Evolutionary conservation across 2,113 vertebrate genomes (phyloP), one percentile per base, ranked within the genome.

Genomic region (Cercopithecus mona): DNA sequence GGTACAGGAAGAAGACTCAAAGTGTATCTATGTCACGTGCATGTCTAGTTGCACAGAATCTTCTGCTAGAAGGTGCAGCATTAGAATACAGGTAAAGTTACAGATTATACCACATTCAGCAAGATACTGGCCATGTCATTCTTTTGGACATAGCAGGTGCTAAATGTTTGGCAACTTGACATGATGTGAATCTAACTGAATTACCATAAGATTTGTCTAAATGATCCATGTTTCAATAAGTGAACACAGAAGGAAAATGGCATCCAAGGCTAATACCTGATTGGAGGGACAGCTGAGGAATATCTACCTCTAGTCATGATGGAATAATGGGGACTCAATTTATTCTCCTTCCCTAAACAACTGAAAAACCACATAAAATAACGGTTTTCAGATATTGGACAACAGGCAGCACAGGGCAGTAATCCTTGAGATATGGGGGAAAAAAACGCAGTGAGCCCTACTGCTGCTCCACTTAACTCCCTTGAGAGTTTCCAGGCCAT

Each of bases 171-270:
- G 18, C 32, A 73, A 92, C 92, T 0, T 45, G 57, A 85, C 27
- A 81, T 80, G 86, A 76, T 17, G 10, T 45, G 22, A 96, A 89
- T 17, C n/a, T 96, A 45, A 17, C 1, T 93, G 35, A 93, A 66
- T 73, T 94, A 23, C 79, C 76, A 85, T 76, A 76, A 75, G 90
- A 94, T 87, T 4, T 91, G 48, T 80, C 30, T 95, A 76, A 52
- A 32, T 76, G n/a, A 68, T 81, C n/a, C 22, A 85, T 25, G 35
- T 72, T 93, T 97, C 73, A 75, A 70, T n/a, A 96, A 85, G 48
- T 61, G 17, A 96, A 96, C 38, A 80, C 8, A 82, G 9, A 38
- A 83, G 17, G 10, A 96, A 96, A 87, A 78, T 1, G 11, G 35
- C 16, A 82, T 23, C 13, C 81, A 90, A 64, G 14, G 59, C 70